Percentiles rank a stretch among this genome's conserved stretches.
Evolutionary conservation across 1,140 invertebrate genomes (phyloP).

Genomic region (Listronotus oregonensis): DNA sequence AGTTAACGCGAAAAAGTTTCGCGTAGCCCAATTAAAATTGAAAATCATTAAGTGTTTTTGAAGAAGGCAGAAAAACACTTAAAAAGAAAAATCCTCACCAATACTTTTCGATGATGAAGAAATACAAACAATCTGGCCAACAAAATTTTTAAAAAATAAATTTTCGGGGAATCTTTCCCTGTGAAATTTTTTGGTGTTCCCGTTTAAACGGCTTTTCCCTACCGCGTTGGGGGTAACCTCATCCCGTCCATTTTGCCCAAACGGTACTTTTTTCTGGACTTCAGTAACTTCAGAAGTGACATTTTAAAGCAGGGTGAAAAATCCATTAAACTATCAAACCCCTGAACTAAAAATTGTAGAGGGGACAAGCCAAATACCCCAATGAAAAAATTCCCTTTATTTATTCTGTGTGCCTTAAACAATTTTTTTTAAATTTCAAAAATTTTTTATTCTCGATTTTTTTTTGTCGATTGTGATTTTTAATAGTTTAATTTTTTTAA

Average conservation of each 20-base stretch:
- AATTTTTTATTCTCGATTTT: conserved; percentile 32
- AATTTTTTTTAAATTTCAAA: conserved; percentile 51
- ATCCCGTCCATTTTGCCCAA: conserved; percentile 68
- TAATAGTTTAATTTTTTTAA: conserved; percentile 33
- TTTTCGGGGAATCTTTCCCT: conserved; percentile 66
- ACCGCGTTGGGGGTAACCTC: conserved; percentile 63
- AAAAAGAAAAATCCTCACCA: conserved; percentile 49
- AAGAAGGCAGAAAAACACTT: conserved; percentile 50
- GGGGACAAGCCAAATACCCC: conserved; percentile 63
- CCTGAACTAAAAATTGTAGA: conserved; percentile 63
- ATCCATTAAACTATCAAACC: conserved; percentile 57
- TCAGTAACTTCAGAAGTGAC: conserved; percentile 59
- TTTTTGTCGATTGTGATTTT: conserved; percentile 44
- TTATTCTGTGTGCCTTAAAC: conserved; percentile 33
- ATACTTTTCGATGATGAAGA: conserved; percentile 55
- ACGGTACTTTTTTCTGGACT: conserved; percentile 73
- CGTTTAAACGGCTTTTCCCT: conserved; percentile 64
- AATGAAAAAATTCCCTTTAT: conserved; percentile 11
- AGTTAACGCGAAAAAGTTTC: conserved; percentile 51
- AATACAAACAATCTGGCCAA: conserved; percentile 67
- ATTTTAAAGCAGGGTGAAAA: conserved; percentile 61
- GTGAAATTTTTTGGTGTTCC: conserved; percentile 64
- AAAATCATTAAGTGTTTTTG: conserved; percentile 50
- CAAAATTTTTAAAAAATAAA: conserved; percentile 65
- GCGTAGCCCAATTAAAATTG: conserved; percentile 50